These are phyloP conservation scores for Eupelmus urozonus DNA, from an alignment of 2,888 invertebrate species.

Conservation along the genomic window DNA sequence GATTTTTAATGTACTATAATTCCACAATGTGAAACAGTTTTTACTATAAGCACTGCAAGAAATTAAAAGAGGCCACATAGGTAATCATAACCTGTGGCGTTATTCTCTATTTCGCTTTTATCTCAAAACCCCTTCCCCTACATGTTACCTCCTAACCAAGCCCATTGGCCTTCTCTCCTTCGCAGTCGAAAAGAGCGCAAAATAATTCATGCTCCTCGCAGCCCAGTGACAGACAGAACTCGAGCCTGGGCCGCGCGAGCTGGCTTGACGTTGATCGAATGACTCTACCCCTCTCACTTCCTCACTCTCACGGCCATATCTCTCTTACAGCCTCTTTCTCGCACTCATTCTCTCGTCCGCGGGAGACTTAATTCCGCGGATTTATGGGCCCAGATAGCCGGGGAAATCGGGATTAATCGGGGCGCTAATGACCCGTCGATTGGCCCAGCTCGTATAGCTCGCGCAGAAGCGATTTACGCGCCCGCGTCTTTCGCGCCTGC, in stretches of 20 bases:
- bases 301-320: no score
- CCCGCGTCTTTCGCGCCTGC: not conserved
- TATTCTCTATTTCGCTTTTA: no score
- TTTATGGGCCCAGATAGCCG: slow-evolving; percentile 44
- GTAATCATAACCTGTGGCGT: no score
- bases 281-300: slow-evolving; percentile 3
- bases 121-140: no score
- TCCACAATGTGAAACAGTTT: no score
- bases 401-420: slow-evolving; percentile 46
- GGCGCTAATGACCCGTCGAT: slow-evolving; percentile 47
- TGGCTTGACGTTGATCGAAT: slow-evolving; percentile 38
- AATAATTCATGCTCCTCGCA: slow-evolving; percentile 31
- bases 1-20: no score
- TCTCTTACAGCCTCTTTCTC: not conserved
- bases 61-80: no score
- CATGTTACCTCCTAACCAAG: no score
- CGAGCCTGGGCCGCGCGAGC: not conserved
- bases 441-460: not conserved
- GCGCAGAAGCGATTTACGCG: no score
- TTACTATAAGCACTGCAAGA: no score
- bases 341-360: not conserved
- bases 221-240: not conserved
- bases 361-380: slow-evolving; percentile 37
- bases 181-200: not conserved
- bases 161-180: no score